Conservation (phyloP, 2,888 invertebrate genomes). For the Cyclophora albipunctata region DNA sequence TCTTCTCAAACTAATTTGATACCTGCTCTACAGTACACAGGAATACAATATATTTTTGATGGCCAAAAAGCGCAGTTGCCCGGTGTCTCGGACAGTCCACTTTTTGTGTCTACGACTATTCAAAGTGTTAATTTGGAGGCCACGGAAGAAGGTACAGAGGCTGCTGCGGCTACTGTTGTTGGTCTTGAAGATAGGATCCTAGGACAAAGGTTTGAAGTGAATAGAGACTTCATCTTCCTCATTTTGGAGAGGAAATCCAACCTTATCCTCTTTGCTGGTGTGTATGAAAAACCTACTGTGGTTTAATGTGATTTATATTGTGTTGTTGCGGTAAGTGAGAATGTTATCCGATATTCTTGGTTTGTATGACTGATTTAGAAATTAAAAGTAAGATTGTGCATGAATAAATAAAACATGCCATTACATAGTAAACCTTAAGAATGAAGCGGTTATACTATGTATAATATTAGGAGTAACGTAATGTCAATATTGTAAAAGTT, state of each 20-base stretch:
- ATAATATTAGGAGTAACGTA: too few species aligned
- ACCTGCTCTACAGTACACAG: slow-evolving; percentile 69
- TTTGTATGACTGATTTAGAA: too few species aligned
- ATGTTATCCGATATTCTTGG: background rate
- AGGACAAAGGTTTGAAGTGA: slow-evolving; percentile 76
- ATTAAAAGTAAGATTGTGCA: too few species aligned
- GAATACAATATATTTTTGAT: slow-evolving; percentile 80
- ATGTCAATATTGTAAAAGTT: too few species aligned
- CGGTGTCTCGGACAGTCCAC: slow-evolving; percentile 72
- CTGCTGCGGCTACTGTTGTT: slow-evolving; percentile 76
- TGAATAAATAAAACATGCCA: too few species aligned
- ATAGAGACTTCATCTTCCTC: slow-evolving; percentile 80
- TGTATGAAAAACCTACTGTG: slow-evolving; percentile 48
- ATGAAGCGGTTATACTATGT: too few species aligned
- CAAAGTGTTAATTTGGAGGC: slow-evolving; percentile 84
- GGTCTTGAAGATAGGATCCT: slow-evolving; percentile 61
- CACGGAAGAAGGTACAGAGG: slow-evolving; percentile 83
- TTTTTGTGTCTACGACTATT: slow-evolving; percentile 76
- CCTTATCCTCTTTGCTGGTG: slow-evolving; percentile 78
- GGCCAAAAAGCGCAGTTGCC: slow-evolving; percentile 71
- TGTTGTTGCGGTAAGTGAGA: background rate
- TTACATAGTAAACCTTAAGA: too few species aligned
- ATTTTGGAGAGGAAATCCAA: slow-evolving; percentile 77
- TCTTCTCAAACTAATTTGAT: slow-evolving; percentile 63
- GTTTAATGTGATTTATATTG: slow-evolving; percentile 10